A percentile compares a stretch with the other conserved stretches of the same genome.
Evolutionary conservation across 2,888 invertebrate species (phyloP).

Genomic region (Pimpla rufipes): DNA sequence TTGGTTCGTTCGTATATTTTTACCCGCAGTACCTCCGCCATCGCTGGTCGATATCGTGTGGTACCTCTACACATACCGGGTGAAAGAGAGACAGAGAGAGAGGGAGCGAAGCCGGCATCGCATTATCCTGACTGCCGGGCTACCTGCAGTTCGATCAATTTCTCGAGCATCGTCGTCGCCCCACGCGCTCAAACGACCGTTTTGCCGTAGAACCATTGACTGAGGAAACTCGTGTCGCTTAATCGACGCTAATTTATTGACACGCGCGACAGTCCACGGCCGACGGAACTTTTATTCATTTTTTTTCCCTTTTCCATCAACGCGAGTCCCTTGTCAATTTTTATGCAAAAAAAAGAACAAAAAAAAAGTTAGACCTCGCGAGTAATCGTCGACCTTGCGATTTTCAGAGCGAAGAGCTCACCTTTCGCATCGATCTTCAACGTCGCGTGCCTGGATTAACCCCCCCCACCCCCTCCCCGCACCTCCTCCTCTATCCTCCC

Average conservation of each 20-base stretch:
- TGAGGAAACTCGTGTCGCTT: background rate
- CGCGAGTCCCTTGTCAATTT: background rate
- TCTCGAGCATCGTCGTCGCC: constrained; percentile 63
- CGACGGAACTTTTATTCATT: no score
- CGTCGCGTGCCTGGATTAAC: constrained; percentile 49
- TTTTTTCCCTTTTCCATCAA: background rate
- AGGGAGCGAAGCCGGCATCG: constrained; percentile 64
- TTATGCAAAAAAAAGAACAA: background rate
- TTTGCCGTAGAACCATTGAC: background rate
- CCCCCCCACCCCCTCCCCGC: background rate
- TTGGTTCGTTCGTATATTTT: constrained; percentile 62
- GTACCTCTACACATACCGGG: constrained; percentile 69
- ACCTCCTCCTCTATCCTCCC: constrained; percentile 41
- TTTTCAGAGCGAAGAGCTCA: constrained; percentile 46
- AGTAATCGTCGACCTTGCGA: constrained; percentile 45
- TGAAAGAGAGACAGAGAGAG: constrained; percentile 11
- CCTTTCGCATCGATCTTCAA: constrained; percentile 52
- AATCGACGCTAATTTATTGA: background rate
- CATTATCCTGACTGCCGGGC: constrained; percentile 72
- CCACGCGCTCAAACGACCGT: constrained; percentile 6
- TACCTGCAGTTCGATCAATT: constrained; percentile 84
- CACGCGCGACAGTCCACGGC: no score
- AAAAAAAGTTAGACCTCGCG: background rate
- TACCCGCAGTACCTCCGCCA: constrained; percentile 62
- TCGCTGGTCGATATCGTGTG: constrained; percentile 70